Conservation (phyloP, 1,140 invertebrate genomes). For the Pollicipes pollicipes region DNA sequence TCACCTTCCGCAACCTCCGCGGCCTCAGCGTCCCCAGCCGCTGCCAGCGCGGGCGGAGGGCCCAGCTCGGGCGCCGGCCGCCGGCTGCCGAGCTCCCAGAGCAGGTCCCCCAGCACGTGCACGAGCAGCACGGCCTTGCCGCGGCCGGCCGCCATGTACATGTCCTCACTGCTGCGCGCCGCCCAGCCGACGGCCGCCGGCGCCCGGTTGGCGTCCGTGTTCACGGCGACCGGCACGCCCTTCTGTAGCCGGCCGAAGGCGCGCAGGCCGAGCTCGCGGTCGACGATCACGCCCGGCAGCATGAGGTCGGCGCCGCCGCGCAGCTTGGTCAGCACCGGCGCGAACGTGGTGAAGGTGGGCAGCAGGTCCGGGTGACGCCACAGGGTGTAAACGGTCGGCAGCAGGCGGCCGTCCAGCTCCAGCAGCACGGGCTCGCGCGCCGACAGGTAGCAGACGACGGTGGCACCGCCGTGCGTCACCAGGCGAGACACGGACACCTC, state of each 20-base stretch:
- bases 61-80: constrained; percentile 35
- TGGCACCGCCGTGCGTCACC: constrained; percentile 42
- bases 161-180: constrained; percentile 49
- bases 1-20: constrained; percentile 15
- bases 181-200: constrained; percentile 57
- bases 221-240: constrained; percentile 45
- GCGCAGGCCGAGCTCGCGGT: constrained; percentile 24
- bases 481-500: constrained; percentile 52
- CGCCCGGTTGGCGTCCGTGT: constrained; percentile 46
- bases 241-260: constrained; percentile 39
- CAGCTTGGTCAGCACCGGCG: constrained; percentile 37
- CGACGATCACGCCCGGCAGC: constrained; percentile 52
- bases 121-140: constrained; percentile 63
- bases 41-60: constrained; percentile 25
- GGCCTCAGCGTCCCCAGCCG: constrained; percentile 14
- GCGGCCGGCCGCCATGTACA: constrained; percentile 43
- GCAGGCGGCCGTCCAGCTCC: constrained; percentile 33
- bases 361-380: constrained; percentile 50
- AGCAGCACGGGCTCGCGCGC: constrained; percentile 59
- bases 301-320: constrained; percentile 57
- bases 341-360: constrained; percentile 47
- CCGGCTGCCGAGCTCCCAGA: constrained; percentile 41
- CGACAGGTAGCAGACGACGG: constrained; percentile 46
- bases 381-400: constrained; percentile 61
- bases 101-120: constrained; percentile 55